Base-by-base conservation (phyloP, 2,797 vertebrate species). In the Chelmon rostratus region DNA sequence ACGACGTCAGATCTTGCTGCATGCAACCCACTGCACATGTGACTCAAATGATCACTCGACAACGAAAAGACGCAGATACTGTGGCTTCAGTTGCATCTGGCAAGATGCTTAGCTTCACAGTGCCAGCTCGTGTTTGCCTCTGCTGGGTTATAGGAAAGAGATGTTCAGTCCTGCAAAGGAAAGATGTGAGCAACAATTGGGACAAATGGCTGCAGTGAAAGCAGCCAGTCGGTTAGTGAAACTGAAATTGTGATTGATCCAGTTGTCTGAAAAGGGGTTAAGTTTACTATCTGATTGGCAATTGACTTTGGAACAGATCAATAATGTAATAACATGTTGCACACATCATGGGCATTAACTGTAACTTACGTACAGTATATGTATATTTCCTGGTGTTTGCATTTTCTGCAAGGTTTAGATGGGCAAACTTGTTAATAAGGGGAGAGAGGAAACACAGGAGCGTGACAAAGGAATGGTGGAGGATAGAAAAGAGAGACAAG, bases 221-320 rank as follows among this genome's bases (percentile, higher is more conserved):
- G 52, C 35, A 76, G 59, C 59, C 35, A n/a, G 52, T 38, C 0
- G 37, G 38, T 47, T 21, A 54, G 37, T 50, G 64, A 62, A 33
- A 19, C 1, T 40, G 58, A 69, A 47, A 73, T 21, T 63, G 18
- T 49, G 74, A 83, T 54, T 79, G 78, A 71, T 82, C 59, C 4
- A 6, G 61, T 19, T 46, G 58, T 33, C n/a, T 38, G 57, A 67
- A 83, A 83, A 21, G 40, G 54, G 74, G 73, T 61, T 71, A 79
- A 49, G 59, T 47, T 77, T 38, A 49, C 13, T 63, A 50, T 77
- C 49, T 71, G 80, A 82, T 84, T 53, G 76, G 62, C 68, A 66
- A 66, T 18, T 84, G 76, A 85, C 86, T 74, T 88, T 82, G 73
- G 76, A 74, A 35, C 54, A 31, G 67, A 89, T 88, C 83, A 82